Percentiles rank a stretch among this genome's conserved stretches.
Evolutionary conservation across 2,113 vertebrate genomes (phyloP).

Genomic region (Toxotes chatareus): DNA sequence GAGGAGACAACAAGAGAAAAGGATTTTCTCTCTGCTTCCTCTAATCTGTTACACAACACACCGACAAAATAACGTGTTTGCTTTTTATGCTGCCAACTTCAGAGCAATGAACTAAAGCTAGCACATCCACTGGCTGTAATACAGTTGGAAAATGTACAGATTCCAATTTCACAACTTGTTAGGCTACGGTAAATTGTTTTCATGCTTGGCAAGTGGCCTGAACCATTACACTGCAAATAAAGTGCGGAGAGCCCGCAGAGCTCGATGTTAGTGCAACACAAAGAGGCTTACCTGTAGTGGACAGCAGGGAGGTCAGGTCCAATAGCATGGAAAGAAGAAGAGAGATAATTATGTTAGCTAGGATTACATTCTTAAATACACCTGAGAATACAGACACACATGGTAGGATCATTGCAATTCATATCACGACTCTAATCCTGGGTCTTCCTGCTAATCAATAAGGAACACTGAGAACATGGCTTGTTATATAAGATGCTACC

Average conservation of each 20-base stretch:
- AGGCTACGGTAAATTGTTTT: constrained; percentile 66
- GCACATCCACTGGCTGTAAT: constrained; percentile 62
- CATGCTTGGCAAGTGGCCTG: constrained; percentile 60
- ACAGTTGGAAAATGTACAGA: constrained; percentile 63
- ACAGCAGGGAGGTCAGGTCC: constrained; percentile 17
- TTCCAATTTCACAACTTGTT: constrained; percentile 75
- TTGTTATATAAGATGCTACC: background rate
- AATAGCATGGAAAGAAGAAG: constrained; percentile 36
- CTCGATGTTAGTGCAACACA: constrained; percentile 22
- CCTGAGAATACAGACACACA: constrained; percentile 13
- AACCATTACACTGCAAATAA: constrained; percentile 2
- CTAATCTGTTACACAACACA: constrained; percentile 49
- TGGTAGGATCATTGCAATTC: background rate
- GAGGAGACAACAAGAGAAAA: constrained; percentile 4
- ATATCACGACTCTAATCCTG: background rate
- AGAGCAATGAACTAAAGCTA: constrained; percentile 50
- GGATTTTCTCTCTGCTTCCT: constrained; percentile 14
- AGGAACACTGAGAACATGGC: background rate
- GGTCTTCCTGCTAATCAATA: constrained; percentile 17
- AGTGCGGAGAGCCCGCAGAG: background rate
- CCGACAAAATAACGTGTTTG: constrained; percentile 38
- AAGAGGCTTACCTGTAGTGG: constrained; percentile 66
- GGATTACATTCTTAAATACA: constrained; percentile 30
- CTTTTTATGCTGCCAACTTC: constrained; percentile 54
- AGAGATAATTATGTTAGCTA: constrained; percentile 44